Evolutionary conservation across 2,797 vertebrate genomes (phyloP), one percentile per base, ranked within the genome.

Genomic region (Enteromius paludinosus): DNA sequence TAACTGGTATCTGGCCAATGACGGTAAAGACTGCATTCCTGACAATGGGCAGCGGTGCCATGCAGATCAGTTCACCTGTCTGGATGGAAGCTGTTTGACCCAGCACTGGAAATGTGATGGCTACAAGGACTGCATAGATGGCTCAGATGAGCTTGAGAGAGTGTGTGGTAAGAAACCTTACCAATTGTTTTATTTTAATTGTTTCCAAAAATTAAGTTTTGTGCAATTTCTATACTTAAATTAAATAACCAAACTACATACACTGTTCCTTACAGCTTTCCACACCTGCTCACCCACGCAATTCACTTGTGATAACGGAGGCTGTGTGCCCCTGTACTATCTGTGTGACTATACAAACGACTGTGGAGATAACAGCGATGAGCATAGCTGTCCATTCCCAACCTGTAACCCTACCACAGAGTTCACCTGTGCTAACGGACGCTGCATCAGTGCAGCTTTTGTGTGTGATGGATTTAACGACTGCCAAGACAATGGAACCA

Each of bases 351-450:
- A 96, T 92, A 95, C 94, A 30, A 90, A 98, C 0, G 97, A 99
- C 92, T 99, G 97, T 52, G 95, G 95, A 0, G 97, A 98, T 91
- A 95, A 95, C 92, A 98, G 96, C 0, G 97, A 99, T 0, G 97
- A 99, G 87, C 88, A 20, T 5, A 95, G 92, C 25, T 99, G 97
- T 88, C 89, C 95, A 71, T 98, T 97, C 89, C 95, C 93, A 78
- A 94, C 94, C 2, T 99, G 97, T 80, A 95, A 98, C 85, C 90
- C 94, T 1, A 85, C 89, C 68, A 94, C 93, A 0, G 97, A 98
- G 82, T 98, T 98, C 86, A 90, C 94, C 64, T 98, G 97, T 75
- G 82, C 30, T 87, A 98, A 94, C 0, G 96, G 96, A 49, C 95
- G 95, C 87, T 99, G 97, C 91, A 97, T 99, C 86, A 93, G 91